Conservation (phyloP, 2,888 invertebrate genomes). For the Sarcophaga rosellei region DNA sequence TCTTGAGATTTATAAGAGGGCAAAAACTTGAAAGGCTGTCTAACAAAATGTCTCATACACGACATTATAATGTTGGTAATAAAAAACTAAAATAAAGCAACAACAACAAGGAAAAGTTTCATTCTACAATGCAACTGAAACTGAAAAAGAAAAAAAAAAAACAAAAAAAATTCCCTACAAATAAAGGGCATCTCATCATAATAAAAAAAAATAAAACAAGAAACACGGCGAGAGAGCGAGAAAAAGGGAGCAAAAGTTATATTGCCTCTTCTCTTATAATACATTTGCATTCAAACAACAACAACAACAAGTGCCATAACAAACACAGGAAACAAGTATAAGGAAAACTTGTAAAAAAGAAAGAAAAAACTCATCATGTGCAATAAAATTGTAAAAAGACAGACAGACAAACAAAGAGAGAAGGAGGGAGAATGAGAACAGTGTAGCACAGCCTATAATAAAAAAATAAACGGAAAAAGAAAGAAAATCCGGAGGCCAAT, state of each 20-base stretch:
- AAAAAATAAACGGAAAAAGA: neutral
- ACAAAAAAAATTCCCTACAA: neutral
- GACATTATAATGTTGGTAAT: slow-evolving; percentile 66
- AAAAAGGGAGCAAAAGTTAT: neutral
- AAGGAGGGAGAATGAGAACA: neutral
- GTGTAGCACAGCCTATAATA: neutral
- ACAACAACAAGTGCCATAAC: neutral
- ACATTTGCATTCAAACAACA: neutral
- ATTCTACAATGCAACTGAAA: slow-evolving; percentile 44
- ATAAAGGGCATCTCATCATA: neutral
- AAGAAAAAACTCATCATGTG: neutral
- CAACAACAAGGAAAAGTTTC: slow-evolving; percentile 41
- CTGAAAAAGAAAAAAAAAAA: slow-evolving; percentile 22
- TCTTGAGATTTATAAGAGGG: slow-evolving; percentile 25
- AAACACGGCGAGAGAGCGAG: neutral
- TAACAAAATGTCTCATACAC: slow-evolving; percentile 58
- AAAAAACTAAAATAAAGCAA: slow-evolving; percentile 53
- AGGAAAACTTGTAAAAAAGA: neutral
- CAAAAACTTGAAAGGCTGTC: slow-evolving; percentile 62
- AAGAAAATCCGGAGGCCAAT: slow-evolving; percentile 39
- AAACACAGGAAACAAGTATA: neutral
- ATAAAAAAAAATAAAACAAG: neutral
- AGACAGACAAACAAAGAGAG: neutral
- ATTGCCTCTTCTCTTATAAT: neutral
- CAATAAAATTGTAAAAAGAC: no score